These are phyloP conservation scores for Rhadina sibilatrix DNA, from an alignment of 2,113 vertebrate genomes.

Conservation along the genomic window DNA sequence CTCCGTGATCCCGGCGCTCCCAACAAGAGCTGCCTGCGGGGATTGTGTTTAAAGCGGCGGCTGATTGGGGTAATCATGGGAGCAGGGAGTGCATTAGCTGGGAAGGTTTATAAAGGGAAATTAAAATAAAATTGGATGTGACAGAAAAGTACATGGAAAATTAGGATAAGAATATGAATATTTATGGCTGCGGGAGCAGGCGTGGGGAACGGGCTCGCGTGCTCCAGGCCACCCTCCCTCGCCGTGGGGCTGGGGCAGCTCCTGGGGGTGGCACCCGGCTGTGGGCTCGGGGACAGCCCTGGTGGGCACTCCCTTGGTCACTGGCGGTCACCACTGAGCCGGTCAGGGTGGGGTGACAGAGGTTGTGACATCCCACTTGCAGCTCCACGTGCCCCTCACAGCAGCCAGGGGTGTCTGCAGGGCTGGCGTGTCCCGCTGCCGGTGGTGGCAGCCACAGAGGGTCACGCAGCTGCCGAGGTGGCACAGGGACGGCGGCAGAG, in stretches of 20 bases:
- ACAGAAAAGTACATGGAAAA: constrained; percentile 71
- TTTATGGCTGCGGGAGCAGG: constrained; percentile 36
- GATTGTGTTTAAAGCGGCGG: constrained; percentile 58
- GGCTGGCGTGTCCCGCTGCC: rapidly evolving
- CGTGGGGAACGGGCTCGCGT: background rate
- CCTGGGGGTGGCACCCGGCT: background rate
- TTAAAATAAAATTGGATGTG: constrained; percentile 74
- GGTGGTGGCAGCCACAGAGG: background rate
- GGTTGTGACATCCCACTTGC: rapidly evolving
- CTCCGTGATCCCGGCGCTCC: constrained; percentile 25
- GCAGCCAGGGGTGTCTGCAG: rapidly evolving
- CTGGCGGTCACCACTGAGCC: rapidly evolving
- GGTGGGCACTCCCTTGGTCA: background rate
- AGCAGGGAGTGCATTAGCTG: constrained; percentile 66
- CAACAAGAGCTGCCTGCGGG: constrained; percentile 59
- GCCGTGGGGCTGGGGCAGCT: rapidly evolving
- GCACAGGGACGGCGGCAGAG: background rate
- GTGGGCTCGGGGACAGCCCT: background rate
- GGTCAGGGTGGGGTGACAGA: background rate
- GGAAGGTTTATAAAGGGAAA: constrained; percentile 69
- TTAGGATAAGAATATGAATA: constrained; percentile 70
- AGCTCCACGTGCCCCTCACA: rapidly evolving
- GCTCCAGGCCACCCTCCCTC: background rate
- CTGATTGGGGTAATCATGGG: constrained; percentile 72
- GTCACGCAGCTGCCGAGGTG: rapidly evolving